Conservation (phyloP, 2,797 vertebrate species). For the Adrianichthys oophorus region DNA sequence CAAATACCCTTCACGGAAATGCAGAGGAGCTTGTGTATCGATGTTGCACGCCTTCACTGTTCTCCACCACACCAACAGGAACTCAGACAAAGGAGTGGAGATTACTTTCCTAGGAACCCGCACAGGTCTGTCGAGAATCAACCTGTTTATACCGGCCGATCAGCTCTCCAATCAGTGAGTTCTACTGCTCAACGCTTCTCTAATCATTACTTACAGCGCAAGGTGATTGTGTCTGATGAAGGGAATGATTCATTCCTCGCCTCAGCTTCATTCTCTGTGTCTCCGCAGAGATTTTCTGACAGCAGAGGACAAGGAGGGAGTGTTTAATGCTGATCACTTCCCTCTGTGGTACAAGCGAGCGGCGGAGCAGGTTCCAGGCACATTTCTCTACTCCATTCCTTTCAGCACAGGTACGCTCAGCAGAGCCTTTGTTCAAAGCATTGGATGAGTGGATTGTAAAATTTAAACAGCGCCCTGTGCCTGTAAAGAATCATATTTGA, state of each 20-base stretch:
- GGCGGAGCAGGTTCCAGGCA: slow-evolving; percentile 93
- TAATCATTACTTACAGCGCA: slow-evolving; percentile 37
- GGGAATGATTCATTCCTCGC: slow-evolving; percentile 38
- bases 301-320: slow-evolving; percentile 94
- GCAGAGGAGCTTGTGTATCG: background rate
- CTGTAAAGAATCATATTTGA: slow-evolving; percentile 5
- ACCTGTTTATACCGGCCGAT: slow-evolving; percentile 90
- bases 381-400: slow-evolving; percentile 95
- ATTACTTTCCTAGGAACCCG: slow-evolving; percentile 95
- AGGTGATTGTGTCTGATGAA: slow-evolving; percentile 33
- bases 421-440: background rate
- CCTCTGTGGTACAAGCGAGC: slow-evolving; percentile 98
- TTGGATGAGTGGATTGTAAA: background rate
- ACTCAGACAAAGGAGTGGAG: slow-evolving; percentile 97
- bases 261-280: slow-evolving; percentile 39
- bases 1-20: background rate
- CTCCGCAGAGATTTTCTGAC: slow-evolving; percentile 93
- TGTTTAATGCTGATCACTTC: slow-evolving; percentile 99
- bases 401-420: slow-evolving; percentile 87
- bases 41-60: background rate
- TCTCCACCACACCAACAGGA: slow-evolving; percentile 72
- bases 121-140: slow-evolving; percentile 91
- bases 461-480: background rate
- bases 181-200: slow-evolving; percentile 19
- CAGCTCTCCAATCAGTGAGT: slow-evolving; percentile 96